phyloP scores from a whole-genome alignment of 2,888 invertebrate species.

The Callyntrura sp. region DNA sequence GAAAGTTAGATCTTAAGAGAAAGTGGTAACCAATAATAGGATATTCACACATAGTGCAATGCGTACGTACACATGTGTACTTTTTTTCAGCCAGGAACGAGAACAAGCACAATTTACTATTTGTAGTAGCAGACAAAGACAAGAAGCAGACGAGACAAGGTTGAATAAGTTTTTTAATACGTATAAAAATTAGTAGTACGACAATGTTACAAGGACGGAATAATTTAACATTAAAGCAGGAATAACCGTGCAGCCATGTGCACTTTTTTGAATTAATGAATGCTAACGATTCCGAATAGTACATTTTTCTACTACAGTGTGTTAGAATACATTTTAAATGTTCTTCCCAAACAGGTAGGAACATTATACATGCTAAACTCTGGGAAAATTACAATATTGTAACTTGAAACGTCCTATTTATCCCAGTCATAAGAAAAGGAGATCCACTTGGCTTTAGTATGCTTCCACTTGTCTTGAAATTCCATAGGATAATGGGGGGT shows the following conservation, averaged over 20 bases:
- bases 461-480: too few species aligned
- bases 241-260: neutral
- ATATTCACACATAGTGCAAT: too few species aligned
- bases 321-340: conserved; percentile 16
- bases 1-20: too few species aligned
- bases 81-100: too few species aligned
- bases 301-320: conserved; percentile 5
- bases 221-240: neutral
- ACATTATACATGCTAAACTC: conserved; percentile 43
- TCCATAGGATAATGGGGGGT: too few species aligned
- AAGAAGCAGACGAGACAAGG: too few species aligned
- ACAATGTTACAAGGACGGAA: too few species aligned
- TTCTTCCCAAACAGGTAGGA: neutral
- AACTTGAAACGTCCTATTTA: conserved; percentile 3
- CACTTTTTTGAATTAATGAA: neutral
- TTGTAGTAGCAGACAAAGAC: neutral
- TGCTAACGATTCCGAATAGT: neutral
- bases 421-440: too few species aligned
- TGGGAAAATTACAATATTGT: neutral
- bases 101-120: too few species aligned
- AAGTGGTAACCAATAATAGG: too few species aligned
- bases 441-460: too few species aligned
- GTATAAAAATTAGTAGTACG: neutral
- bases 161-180: neutral
- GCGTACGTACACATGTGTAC: too few species aligned